Percentiles rank a stretch among this genome's conserved stretches.
Conservation (phyloP, 2,113 vertebrate genomes). For the Caranx ignobilis region DNA sequence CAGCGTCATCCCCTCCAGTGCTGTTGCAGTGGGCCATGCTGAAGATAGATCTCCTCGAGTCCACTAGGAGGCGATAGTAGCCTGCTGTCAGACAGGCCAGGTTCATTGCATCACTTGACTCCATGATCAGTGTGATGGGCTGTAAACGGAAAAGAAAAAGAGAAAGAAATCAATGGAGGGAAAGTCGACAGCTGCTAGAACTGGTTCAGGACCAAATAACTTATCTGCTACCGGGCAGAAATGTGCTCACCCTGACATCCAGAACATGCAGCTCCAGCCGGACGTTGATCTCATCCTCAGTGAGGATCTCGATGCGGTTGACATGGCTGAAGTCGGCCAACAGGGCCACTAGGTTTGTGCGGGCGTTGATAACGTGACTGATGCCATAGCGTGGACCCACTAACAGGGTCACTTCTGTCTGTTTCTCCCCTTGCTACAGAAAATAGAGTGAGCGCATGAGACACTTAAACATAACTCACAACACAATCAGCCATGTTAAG, state of each 20-base stretch:
- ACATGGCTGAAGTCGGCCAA: slow-evolving; percentile 98
- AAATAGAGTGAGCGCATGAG: not conserved
- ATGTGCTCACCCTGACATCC: slow-evolving; percentile 89
- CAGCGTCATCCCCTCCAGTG: slow-evolving; percentile 85
- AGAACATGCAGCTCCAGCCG: slow-evolving; percentile 95
- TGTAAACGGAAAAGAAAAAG: slow-evolving; percentile 66
- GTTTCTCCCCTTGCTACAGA: slow-evolving; percentile 93
- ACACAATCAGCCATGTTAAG: not conserved
- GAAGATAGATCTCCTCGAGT: slow-evolving; percentile 96
- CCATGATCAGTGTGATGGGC: slow-evolving; percentile 97
- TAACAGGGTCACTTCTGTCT: slow-evolving; percentile 92
- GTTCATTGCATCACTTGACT: slow-evolving; percentile 98
- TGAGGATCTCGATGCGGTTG: slow-evolving; percentile 97
- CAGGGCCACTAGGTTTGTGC: slow-evolving; percentile 95
- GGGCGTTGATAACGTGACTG: slow-evolving; percentile 96
- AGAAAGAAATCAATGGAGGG: not conserved
- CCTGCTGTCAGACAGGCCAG: slow-evolving; percentile 96
- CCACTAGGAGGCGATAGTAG: slow-evolving; percentile 96
- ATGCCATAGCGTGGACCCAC: slow-evolving; percentile 96
- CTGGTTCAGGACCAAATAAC: not conserved
- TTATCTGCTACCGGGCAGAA: not conserved
- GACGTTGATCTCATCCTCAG: slow-evolving; percentile 92
- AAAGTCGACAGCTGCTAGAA: not conserved
- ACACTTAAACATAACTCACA: not conserved
- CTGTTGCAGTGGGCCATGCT: slow-evolving; percentile 93